phyloP scores from a whole-genome alignment of 2,888 invertebrate species.

The Parnassius mnemosyne region DNA sequence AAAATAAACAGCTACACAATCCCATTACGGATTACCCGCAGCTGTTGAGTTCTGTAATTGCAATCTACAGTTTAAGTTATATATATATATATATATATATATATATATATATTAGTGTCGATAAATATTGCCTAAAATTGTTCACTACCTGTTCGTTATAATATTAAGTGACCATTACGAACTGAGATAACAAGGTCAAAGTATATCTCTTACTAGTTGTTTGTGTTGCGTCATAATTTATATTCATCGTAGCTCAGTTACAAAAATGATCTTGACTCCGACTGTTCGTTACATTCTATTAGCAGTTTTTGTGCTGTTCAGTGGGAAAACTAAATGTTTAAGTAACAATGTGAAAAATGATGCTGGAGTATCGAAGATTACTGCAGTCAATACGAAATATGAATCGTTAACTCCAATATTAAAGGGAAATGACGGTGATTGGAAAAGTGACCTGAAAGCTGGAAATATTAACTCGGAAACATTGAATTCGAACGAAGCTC shows the following conservation, averaged over 20 bases:
- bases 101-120: no score
- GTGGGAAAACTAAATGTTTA: constrained; percentile 6
- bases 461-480: background rate
- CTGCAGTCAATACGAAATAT: background rate
- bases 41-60: no score
- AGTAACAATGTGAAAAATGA: constrained; percentile 5
- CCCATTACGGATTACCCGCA: no score
- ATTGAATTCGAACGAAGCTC: background rate
- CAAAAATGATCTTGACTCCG: constrained; percentile 41
- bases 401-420: background rate
- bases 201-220: constrained; percentile 40
- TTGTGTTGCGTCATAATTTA: background rate
- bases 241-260: constrained; percentile 29
- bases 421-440: background rate
- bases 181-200: constrained; percentile 48
- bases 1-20: no score
- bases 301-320: background rate
- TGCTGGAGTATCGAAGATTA: background rate
- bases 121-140: no score
- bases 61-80: no score
- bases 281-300: constrained; percentile 30
- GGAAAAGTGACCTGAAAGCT: background rate
- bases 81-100: no score
- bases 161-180: no score
- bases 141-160: no score